Evolutionary conservation across 2,888 invertebrate genomes (phyloP), one percentile per base, ranked within the genome.

Genomic region (Tuta absoluta): DNA sequence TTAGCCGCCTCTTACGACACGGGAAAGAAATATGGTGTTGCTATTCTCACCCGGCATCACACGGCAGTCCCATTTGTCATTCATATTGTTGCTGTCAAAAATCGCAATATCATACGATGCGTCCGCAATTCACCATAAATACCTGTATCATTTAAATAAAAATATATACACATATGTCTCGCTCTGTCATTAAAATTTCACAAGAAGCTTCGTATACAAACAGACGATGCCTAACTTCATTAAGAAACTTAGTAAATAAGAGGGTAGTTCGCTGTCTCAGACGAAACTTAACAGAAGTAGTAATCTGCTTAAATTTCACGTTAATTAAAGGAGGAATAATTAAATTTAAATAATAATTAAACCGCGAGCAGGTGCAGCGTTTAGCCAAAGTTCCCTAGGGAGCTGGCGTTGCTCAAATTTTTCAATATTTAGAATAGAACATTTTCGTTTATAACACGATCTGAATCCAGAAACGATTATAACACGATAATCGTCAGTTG

Each of bases 341-440:
- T 76, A 74, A 78, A 75, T 75, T 74, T 76, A 75, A 76, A 76
- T 76, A 71, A 71, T 72, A 73, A 68, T 68, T 71, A 72, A 69
- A 65, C 68, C 68, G 70, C 69, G 64, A 72, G 68, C 75, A 77
- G 77, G 78, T 78, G 76, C 69, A 67, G 19, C 63, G 65, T 64
- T 68, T 68, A 66, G 62, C 61, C 61, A 19, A 38, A 62, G 49
- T 65, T 65, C 63, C 65, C 66, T 45, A 21, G 60, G 38, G 63
- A 59, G 23, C 12, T 37, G 53, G 53, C 12, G 38, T 23, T 37
- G 62, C 21, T 53, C n/a, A 33, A 62, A 14, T 23, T 56, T 56
- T 33, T 14, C n/a, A 33, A 19, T 11, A 1, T n/a, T 37, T 5
- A 41, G 14, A 3, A 14, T 14, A 41, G 3, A 41, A 14, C 14